phyloP scores from a whole-genome alignment of 1,140 invertebrate genomes.

The Augochlora pura region DNA sequence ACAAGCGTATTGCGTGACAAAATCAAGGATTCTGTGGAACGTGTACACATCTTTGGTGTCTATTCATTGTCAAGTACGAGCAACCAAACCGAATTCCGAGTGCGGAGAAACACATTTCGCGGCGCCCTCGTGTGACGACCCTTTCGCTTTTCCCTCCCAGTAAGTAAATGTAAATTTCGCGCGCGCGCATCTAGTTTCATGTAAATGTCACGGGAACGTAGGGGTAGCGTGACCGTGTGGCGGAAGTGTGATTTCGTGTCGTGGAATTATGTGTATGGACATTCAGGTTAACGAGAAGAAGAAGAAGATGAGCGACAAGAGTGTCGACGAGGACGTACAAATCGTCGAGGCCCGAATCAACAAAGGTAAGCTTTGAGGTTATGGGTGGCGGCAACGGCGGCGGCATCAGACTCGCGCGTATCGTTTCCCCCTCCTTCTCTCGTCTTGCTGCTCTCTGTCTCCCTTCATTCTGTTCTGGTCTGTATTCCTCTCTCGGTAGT shows the following conservation, averaged over 20 bases:
- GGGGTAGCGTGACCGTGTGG: constrained; percentile 40
- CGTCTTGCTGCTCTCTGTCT: not conserved
- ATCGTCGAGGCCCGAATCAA: constrained; percentile 74
- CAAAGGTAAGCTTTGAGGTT: constrained; percentile 74
- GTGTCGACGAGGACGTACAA: constrained; percentile 75
- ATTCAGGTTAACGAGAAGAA: constrained; percentile 76
- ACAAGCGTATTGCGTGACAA: constrained; percentile 3
- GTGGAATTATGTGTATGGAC: constrained; percentile 79
- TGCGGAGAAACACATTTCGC: constrained; percentile 16
- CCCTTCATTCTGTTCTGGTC: not conserved
- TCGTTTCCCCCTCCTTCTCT: constrained; percentile 3
- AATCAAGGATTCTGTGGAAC: not conserved
- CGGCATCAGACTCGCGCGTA: constrained; percentile 45
- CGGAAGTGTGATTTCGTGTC: constrained; percentile 55
- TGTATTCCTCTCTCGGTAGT: constrained; percentile 4
- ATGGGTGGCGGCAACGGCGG: constrained; percentile 55
- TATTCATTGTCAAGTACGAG: not conserved
- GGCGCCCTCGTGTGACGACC: constrained; percentile 41
- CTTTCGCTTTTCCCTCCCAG: constrained; percentile 31
- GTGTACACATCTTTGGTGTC: not conserved
- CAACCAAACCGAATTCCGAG: not conserved
- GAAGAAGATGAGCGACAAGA: constrained; percentile 77
- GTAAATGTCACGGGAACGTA: constrained; percentile 72
- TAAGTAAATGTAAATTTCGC: constrained; percentile 47
- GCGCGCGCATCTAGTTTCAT: constrained; percentile 57